These are phyloP conservation scores for Margarornis squamiger DNA, from an alignment of 2,797 vertebrate species.

Conservation along the genomic window DNA sequence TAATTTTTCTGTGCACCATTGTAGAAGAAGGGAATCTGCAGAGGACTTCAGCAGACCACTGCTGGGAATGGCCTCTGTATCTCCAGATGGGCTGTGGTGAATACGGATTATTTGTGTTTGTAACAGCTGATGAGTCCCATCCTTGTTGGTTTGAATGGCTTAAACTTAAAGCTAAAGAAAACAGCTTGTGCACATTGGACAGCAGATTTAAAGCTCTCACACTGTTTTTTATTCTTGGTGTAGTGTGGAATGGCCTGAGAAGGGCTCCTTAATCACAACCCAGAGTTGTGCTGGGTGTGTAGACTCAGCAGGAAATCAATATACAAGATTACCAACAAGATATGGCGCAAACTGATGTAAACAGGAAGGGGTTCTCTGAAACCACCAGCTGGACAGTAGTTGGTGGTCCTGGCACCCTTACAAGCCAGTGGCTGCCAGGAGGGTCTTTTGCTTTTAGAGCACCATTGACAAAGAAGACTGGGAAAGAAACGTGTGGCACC, in stretches of 20 bases:
- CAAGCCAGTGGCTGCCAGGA: neutral
- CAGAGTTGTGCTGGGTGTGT: neutral
- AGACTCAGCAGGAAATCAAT: neutral
- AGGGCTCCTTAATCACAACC: neutral
- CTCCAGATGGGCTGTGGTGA: neutral
- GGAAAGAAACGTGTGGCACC: fast-evolving
- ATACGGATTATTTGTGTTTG: neutral
- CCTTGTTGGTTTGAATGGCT: neutral
- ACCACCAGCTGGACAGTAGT: neutral
- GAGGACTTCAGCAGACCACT: neutral
- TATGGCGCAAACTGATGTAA: neutral
- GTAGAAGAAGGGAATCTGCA: neutral
- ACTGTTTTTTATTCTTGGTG: neutral
- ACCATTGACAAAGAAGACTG: neutral
- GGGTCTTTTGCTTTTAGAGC: neutral
- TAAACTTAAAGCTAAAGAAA: neutral
- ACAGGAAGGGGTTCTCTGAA: neutral
- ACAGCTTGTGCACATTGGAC: neutral
- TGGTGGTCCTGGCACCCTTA: neutral
- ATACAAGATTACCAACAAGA: neutral
- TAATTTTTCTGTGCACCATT: neutral
- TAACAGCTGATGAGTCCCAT: neutral
- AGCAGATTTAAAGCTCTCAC: neutral
- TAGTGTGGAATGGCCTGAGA: neutral
- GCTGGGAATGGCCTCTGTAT: neutral